Conservation (phyloP, 1,140 invertebrate species). For the Danaus melanippus region DNA sequence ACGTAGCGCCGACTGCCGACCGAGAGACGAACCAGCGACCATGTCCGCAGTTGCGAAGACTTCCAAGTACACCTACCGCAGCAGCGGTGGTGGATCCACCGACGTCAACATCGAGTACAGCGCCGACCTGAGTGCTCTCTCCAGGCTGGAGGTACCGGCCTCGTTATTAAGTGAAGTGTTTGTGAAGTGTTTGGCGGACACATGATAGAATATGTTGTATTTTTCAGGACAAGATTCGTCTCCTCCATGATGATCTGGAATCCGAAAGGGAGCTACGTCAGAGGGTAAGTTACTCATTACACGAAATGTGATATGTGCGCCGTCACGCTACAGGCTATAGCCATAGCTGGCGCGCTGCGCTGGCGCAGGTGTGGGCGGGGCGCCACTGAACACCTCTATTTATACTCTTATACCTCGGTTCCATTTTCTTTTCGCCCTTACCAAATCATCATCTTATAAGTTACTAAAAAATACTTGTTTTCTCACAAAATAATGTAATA, state of each 20-base stretch:
- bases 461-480: too few species aligned
- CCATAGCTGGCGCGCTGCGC: conserved; percentile 55
- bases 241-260: conserved; percentile 97
- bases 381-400: conserved; percentile 54
- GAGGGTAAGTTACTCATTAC: conserved; percentile 82
- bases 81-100: conserved; percentile 83
- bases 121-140: conserved; percentile 91
- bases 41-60: conserved; percentile 86
- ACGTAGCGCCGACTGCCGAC: conserved; percentile 69
- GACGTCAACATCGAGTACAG: conserved; percentile 96
- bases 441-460: conserved; percentile 1
- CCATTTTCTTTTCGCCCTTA: conserved; percentile 33
- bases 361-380: conserved; percentile 53
- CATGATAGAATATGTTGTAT: conserved; percentile 63
- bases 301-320: conserved; percentile 62
- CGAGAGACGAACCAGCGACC: conserved; percentile 71
- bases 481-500: too few species aligned
- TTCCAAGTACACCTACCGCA: conserved; percentile 92
- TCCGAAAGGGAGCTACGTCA: conserved; percentile 96
- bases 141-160: conserved; percentile 90
- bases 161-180: conserved; percentile 55
- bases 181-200: conserved; percentile 60
- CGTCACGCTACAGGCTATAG: conserved; percentile 24
- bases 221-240: conserved; percentile 96
- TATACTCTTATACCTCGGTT: conserved; percentile 48